Base-by-base conservation (phyloP, 2,888 invertebrate genomes). In the Pristionchus mayeri region DNA sequence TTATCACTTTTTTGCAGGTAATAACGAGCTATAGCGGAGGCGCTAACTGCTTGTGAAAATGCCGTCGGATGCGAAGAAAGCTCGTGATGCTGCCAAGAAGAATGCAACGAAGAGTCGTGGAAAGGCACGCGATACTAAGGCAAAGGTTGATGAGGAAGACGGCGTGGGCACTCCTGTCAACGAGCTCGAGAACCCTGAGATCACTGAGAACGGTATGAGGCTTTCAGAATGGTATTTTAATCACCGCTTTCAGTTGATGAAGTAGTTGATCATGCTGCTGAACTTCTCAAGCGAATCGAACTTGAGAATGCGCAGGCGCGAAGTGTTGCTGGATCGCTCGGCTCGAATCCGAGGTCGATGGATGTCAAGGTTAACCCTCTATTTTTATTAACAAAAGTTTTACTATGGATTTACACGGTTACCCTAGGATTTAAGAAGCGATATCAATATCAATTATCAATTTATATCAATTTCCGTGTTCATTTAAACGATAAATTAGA, bases 31-130 rank as follows among this genome's bases (percentile, higher is more conserved):
- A 54, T 79, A 79, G 79, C 54, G 27, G 21, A 34, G 37, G 76
- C 27, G 54, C 79, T 79, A 79, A 54, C 54, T 79, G 79, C 79
- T 79, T 54, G 79, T 79, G 79, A 79, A 34, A 63, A 99, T 99
- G 99, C 98, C 99, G 93, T 99, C 99, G 92, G 98, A 98, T 94
- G 96, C 98, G 52, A 98, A 99, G 94, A 98, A 99, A 95, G 97
- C 97, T 93, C 96, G 98, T 93, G 97, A 97, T 93, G 97, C 97
- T 93, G 97, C 97, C 94, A 99, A 98, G 94, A 99, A 98, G 93
- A 98, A 97, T 89, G 96, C 97, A 84, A 96, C 96, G 6, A 96
- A 96, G 93, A 95, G 95, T 50, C 90, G 92, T 75, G 63, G 50
- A 83, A 85, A 86, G 44, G 85, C 78, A 0, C 67, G 86, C n/a